Percentiles rank a stretch among this genome's conserved stretches.
Evolutionary conservation across 2,113 vertebrate species (phyloP).

Genomic region (Salvator merianae): DNA sequence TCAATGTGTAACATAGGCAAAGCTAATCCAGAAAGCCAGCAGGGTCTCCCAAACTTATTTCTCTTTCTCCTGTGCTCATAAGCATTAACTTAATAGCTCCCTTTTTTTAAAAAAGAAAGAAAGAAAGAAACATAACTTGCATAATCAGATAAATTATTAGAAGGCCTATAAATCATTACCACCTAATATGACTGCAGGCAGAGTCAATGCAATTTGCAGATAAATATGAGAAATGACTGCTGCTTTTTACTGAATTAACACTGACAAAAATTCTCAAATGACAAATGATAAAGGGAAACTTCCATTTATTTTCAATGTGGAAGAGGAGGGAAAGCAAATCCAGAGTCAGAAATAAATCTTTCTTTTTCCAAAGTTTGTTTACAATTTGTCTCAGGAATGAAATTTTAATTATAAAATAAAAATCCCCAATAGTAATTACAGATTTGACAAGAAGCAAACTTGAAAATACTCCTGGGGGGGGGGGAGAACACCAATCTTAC

Average conservation of each 20-base stretch:
- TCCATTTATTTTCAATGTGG: conserved; percentile 68
- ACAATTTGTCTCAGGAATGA: conserved; percentile 42
- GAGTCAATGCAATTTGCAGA: conserved; percentile 79
- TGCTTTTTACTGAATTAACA: conserved; percentile 79
- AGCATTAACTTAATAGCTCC: conserved; percentile 68
- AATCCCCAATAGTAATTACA: conserved; percentile 64
- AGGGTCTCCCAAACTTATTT: conserved; percentile 63
- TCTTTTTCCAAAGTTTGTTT: conserved; percentile 55
- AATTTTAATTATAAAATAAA: conserved; percentile 64
- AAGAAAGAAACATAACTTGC: conserved; percentile 68
- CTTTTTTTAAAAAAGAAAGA: conserved; percentile 53
- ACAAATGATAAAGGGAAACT: conserved; percentile 71
- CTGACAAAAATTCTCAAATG: conserved; percentile 71
- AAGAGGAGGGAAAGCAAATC: conserved; percentile 53
- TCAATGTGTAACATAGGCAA: conserved; percentile 45
- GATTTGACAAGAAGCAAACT: conserved; percentile 44
- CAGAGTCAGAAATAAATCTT: conserved; percentile 62
- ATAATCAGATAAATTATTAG: conserved; percentile 81
- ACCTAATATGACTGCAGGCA: conserved; percentile 77
- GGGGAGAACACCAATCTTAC: conserved; percentile 23
- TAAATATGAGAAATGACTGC: conserved; percentile 80
- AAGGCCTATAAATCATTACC: conserved; percentile 81
- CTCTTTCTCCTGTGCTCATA: conserved; percentile 53
- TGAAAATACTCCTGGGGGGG: conserved; percentile 44
- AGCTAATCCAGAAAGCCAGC: conserved; percentile 36